Evolutionary conservation across 2,888 invertebrate genomes (phyloP).

Genomic region (Leptinotarsa haldemani): DNA sequence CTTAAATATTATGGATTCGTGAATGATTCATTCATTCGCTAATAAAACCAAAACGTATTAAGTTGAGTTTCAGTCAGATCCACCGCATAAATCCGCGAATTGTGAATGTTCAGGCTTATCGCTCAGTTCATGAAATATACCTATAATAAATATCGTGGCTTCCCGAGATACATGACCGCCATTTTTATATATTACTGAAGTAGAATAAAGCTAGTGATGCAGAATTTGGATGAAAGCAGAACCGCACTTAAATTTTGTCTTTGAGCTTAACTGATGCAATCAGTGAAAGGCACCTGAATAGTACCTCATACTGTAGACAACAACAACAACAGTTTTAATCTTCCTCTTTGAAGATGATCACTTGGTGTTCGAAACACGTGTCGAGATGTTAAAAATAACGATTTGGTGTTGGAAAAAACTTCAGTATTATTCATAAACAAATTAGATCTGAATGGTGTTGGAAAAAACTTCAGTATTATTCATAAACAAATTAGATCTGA

Average conservation of each 20-base stretch:
- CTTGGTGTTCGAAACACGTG: too few species aligned
- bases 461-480: too few species aligned
- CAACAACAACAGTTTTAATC: too few species aligned
- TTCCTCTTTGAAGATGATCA: too few species aligned
- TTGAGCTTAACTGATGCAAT: not conserved
- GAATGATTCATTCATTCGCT: not conserved
- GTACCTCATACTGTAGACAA: too few species aligned
- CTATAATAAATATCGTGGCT: constrained; percentile 24
- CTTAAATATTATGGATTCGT: not conserved
- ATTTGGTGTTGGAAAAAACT: too few species aligned
- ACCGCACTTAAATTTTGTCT: not conserved
- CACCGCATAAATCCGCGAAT: constrained; percentile 20
- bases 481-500: too few species aligned
- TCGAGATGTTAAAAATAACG: too few species aligned
- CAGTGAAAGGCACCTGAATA: too few species aligned
- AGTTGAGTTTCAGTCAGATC: not conserved
- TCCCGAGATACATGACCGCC: constrained; percentile 20
- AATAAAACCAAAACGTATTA: constrained; percentile 5
- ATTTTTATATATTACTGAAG: constrained; percentile 21
- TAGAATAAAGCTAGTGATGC: constrained; percentile 19
- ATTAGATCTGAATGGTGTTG: too few species aligned
- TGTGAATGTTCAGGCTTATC: constrained; percentile 18
- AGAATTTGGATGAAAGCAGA: not conserved
- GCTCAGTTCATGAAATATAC: constrained; percentile 23
- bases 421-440: too few species aligned